phyloP scores from a whole-genome alignment of 64 coral and sea anemone genomes.

The Catalaphyllia jardinei region DNA sequence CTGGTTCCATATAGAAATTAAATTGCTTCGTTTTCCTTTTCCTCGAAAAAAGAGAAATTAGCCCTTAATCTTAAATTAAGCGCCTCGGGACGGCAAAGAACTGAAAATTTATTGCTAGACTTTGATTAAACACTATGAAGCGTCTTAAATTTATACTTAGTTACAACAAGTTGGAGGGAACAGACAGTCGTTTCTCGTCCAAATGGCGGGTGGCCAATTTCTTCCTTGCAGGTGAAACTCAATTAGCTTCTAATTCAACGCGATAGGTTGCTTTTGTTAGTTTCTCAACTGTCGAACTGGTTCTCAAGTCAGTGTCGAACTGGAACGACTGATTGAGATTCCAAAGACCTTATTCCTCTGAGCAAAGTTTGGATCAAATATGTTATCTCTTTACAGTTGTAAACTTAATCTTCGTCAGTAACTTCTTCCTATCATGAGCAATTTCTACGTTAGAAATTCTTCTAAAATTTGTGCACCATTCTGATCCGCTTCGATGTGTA shows the following conservation, averaged over 20 bases:
- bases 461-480: too few relatives aligned
- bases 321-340: background rate
- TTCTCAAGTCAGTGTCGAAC: too few relatives aligned
- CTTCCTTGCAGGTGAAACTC: background rate
- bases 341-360: background rate
- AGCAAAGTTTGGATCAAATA: background rate
- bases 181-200: background rate
- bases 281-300: background rate
- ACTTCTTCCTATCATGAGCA: too few relatives aligned
- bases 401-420: too few relatives aligned
- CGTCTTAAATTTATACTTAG: background rate
- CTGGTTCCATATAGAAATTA: background rate
- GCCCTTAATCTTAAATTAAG: too few relatives aligned
- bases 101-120: background rate
- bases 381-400: too few relatives aligned
- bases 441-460: too few relatives aligned
- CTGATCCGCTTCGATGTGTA: too few relatives aligned
- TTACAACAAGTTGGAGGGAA: background rate
- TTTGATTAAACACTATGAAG: background rate
- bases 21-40: background rate
- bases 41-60: background rate
- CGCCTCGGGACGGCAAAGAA: too few relatives aligned
- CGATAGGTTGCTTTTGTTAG: background rate
- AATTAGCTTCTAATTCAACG: background rate
- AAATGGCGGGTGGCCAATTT: conserved; percentile 29